Evolutionary conservation across 2,113 vertebrate genomes (phyloP).

Genomic region (Lethenteron camtschaticum): DNA sequence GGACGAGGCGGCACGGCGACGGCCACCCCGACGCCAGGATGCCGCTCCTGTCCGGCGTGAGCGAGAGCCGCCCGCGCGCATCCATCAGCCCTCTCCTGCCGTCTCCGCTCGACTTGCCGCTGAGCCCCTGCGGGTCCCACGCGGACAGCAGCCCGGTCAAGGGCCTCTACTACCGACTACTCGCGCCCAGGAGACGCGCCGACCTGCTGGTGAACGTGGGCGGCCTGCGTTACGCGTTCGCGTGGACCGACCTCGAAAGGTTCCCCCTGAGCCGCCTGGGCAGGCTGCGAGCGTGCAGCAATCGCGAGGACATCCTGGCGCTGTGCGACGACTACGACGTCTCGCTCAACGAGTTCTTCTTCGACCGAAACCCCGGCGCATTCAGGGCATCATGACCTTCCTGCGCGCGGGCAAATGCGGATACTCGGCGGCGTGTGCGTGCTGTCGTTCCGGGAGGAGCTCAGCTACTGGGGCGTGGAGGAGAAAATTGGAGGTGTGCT

Average conservation of each 20-base stretch:
- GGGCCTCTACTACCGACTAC: too few species aligned
- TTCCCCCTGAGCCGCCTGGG: conserved; percentile 75
- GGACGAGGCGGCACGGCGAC: too few species aligned
- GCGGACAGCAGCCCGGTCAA: too few species aligned
- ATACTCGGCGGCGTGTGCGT: conserved; percentile 72
- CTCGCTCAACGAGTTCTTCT: conserved; percentile 81
- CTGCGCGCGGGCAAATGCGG: conserved; percentile 65
- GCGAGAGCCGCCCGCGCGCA: too few species aligned
- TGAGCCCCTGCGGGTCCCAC: too few species aligned
- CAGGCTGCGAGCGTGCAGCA: conserved; percentile 64
- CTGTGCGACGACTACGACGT: conserved; percentile 89
- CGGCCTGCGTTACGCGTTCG: conserved; percentile 69
- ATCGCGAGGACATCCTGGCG: conserved; percentile 77
- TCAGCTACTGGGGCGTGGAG: conserved; percentile 86
- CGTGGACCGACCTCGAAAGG: conserved; percentile 84
- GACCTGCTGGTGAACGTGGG: conserved; percentile 46
- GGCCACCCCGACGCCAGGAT: too few species aligned
- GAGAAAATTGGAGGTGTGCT: conserved; percentile 90
- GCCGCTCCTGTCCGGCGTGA: too few species aligned
- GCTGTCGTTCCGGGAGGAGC: conserved; percentile 80
- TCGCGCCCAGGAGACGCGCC: too few species aligned
- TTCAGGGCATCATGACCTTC: conserved; percentile 87
- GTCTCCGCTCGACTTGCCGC: too few species aligned
- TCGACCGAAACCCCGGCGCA: conserved; percentile 76
- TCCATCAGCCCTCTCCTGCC: too few species aligned